A percentile compares a stretch with the other conserved stretches of the same genome.
Conservation (phyloP, 1,140 invertebrate species). For the Globodera rostochiensis region DNA sequence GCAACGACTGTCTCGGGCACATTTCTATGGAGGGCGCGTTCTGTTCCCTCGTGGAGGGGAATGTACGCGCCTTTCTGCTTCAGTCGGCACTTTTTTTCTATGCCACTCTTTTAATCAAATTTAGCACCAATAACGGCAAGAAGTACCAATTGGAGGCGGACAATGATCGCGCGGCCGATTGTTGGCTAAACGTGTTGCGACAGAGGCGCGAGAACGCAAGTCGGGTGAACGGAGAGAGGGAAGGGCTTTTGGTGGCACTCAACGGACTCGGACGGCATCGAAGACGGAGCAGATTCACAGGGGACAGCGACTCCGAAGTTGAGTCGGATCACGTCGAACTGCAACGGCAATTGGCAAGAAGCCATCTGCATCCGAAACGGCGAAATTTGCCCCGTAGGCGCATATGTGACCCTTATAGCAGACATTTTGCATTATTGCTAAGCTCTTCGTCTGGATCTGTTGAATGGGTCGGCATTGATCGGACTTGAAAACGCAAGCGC, state of each 20-base stretch:
- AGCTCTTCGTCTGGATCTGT: conserved; percentile 3
- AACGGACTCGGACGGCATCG: conserved; percentile 14
- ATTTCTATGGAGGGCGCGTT: conserved; percentile 45
- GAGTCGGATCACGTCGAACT: background rate
- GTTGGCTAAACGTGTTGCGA: conserved; percentile 55
- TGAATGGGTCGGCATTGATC: background rate
- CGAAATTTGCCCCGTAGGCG: background rate
- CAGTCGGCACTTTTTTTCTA: conserved; percentile 46
- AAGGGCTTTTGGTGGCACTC: conserved; percentile 13
- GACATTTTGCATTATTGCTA: background rate
- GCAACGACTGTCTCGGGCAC: conserved; percentile 45
- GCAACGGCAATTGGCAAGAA: background rate
- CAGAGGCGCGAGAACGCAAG: conserved; percentile 45
- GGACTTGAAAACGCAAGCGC: background rate
- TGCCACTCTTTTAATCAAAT: conserved; percentile 18
- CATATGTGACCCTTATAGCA: background rate
- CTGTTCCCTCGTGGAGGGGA: conserved; percentile 46
- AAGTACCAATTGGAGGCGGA: conserved; percentile 58
- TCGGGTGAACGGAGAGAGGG: background rate
- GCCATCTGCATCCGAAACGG: background rate
- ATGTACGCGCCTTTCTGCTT: conserved; percentile 54
- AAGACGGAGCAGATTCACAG: conserved; percentile 30
- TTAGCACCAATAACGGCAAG: conserved; percentile 47
- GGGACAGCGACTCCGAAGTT: background rate
- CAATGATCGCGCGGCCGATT: conserved; percentile 51